These are phyloP conservation scores for Umimayanthus kanabou DNA, from an alignment of 92 coral and sea anemone genomes.

Conservation along the genomic window DNA sequence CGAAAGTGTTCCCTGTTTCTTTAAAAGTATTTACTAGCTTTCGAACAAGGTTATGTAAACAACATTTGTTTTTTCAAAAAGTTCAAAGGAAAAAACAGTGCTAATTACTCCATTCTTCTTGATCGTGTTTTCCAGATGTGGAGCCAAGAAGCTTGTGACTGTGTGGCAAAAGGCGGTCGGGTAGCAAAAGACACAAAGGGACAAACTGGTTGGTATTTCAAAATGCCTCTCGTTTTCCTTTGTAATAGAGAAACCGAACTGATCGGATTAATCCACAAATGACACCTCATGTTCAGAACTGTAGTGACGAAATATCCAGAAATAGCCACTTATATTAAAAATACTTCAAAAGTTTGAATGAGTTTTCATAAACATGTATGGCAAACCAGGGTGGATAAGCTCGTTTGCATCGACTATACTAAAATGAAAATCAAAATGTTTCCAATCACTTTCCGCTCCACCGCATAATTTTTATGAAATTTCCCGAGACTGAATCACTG, in stretches of 20 bases:
- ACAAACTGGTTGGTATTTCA: not conserved
- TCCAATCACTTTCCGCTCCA: not conserved
- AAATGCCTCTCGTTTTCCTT: too few relatives aligned
- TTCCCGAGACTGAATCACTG: too few relatives aligned
- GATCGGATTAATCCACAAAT: not conserved
- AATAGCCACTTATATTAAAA: not conserved
- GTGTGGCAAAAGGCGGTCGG: constrained; percentile 37
- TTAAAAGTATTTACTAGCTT: too few relatives aligned
- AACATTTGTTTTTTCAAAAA: not conserved
- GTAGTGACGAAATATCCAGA: not conserved
- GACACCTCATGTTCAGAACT: not conserved
- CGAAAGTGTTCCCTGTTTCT: too few relatives aligned
- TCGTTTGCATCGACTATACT: not conserved
- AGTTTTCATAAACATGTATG: not conserved
- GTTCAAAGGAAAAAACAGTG: constrained; percentile 3
- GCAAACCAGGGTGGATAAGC: not conserved
- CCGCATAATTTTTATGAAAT: too few relatives aligned
- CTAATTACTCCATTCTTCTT: not conserved
- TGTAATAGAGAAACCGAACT: too few relatives aligned
- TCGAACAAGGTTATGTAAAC: not conserved
- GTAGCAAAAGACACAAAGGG: not conserved
- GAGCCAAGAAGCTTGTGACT: constrained; percentile 52
- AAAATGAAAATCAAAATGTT: not conserved
- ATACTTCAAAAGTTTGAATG: not conserved
- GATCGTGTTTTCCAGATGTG: constrained; percentile 42